Evolutionary conservation across 1,140 invertebrate species (phyloP), one percentile per base, ranked within the genome.

Genomic region (Mizuhopecten yessoensis): DNA sequence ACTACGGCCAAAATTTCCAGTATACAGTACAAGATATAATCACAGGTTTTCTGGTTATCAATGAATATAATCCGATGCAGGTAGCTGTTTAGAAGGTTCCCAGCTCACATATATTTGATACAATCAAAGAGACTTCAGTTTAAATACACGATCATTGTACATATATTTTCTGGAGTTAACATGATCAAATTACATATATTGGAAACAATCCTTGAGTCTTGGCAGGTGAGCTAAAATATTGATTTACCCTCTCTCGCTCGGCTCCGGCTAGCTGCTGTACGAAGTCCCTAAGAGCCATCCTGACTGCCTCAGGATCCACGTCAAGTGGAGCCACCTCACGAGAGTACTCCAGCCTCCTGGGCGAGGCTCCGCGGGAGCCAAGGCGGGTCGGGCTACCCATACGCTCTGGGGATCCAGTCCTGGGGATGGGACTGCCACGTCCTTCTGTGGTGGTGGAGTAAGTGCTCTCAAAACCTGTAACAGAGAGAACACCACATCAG

Each of bases 191-290:
- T n/a, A n/a, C n/a, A n/a, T n/a, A n/a, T n/a, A n/a, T n/a, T n/a
- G n/a, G n/a, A n/a, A n/a, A n/a, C n/a, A n/a, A n/a, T n/a, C n/a
- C n/a, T n/a, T n/a, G n/a, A n/a, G n/a, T n/a, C n/a, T n/a, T n/a
- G n/a, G n/a, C n/a, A n/a, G n/a, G n/a, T n/a, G n/a, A n/a, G n/a
- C n/a, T n/a, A n/a, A n/a, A n/a, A n/a, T n/a, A n/a, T n/a, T n/a
- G n/a, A 94, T 94, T 91, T 90, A 96, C 98, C 97, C 98, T 98
- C 96, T 99, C 98, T 33, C 98, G 97, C 96, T 99, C 98, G 88
- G 98, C 97, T 96, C 98, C 98, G 0, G 98, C 98, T 39, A 99
- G 98, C 97, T 98, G 98, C 94, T 98, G 98, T 98, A 99, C 98
- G 29, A 99, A 97, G 94, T 98, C 98, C 90, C 98, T 97, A 0